Percentiles rank a stretch among this genome's conserved stretches.
Evolutionary conservation across 2,888 invertebrate genomes (phyloP).

Genomic region (Caenorhabditis japonica): DNA sequence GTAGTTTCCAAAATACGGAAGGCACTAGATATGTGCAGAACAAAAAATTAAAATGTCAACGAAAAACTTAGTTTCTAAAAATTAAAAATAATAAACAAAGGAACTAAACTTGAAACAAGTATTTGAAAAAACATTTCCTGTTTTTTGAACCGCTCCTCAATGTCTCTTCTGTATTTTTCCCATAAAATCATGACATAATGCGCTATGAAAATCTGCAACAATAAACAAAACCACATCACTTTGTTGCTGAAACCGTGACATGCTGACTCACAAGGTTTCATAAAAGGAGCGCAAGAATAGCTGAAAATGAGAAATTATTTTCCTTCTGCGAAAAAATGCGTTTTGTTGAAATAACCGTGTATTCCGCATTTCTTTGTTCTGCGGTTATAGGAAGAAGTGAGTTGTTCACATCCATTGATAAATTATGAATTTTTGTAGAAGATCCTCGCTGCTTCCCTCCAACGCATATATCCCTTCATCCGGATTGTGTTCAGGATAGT

Average conservation of each 20-base stretch:
- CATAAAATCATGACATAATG: too few species aligned
- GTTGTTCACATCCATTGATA: not conserved
- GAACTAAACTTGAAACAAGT: too few species aligned
- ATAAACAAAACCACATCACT: conserved; percentile 34
- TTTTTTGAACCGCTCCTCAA: too few species aligned
- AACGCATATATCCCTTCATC: not conserved
- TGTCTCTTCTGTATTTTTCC: not conserved
- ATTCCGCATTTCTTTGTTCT: not conserved
- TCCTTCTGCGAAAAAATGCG: not conserved
- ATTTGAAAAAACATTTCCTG: too few species aligned
- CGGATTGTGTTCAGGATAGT: conserved; percentile 7
- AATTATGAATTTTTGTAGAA: conserved; percentile 9
- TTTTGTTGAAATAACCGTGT: not conserved
- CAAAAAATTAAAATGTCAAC: too few species aligned
- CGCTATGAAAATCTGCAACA: not conserved
- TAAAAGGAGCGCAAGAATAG: conserved; percentile 6
- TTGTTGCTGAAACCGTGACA: conserved; percentile 23
- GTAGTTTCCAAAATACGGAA: too few species aligned
- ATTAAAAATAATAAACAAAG: too few species aligned
- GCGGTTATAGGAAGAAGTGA: not conserved
- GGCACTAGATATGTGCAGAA: too few species aligned
- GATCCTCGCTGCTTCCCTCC: conserved; percentile 33
- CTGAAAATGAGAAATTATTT: not conserved
- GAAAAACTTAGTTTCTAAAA: too few species aligned
- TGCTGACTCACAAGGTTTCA: conserved; percentile 20